Evolutionary conservation across 2,113 vertebrate species (phyloP), one percentile per base, ranked within the genome.

Genomic region (Xenotilapia caudafasciata): DNA sequence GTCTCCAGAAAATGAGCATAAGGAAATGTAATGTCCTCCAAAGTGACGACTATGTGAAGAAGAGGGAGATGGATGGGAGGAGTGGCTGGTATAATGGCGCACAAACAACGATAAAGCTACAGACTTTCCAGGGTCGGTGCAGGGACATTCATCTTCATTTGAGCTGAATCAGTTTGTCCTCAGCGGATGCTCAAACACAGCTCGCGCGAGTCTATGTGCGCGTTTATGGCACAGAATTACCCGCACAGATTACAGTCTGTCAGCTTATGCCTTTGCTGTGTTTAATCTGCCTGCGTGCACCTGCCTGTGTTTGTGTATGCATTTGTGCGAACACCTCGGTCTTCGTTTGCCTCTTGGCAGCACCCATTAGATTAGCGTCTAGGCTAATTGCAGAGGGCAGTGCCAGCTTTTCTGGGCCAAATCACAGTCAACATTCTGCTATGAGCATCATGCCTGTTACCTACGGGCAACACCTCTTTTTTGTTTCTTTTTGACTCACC

Each of bases 121-220:
- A 88, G 90, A 85, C 86, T 91, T 84, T 51, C 58, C 79, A 85
- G 83, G 79, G 38, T 15, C n/a, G 75, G n/a, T 81, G 84, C 83
- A 86, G 79, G 60, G 38, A 86, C 90, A 91, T 94, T 93, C 55
- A 89, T 94, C 91, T 94, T 92, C 82, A 94, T 95, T 94, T 93
- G 84, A 83, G 31, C 82, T 82, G 80, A 85, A 89, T 90, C 86
- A 83, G 58, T 93, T 90, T 70, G 83, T 88, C 65, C 88, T 81
- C 85, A 49, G 82, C 47, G 86, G 88, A 83, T 83, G 86, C 28
- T 85, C 56, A 73, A 51, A 21, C 84, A 89, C 79, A 75, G 21
- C 77, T n/a, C 83, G 40, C 47, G 13, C n/a, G 45, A 54, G 83
- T 53, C 38, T 79, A 45, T 85, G 65, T 87, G 65, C 40, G 42